phyloP scores from a whole-genome alignment of 30 jellyfish, hydroid and myxozoan genomes.

The Hydractinia symbiolongicarpus region DNA sequence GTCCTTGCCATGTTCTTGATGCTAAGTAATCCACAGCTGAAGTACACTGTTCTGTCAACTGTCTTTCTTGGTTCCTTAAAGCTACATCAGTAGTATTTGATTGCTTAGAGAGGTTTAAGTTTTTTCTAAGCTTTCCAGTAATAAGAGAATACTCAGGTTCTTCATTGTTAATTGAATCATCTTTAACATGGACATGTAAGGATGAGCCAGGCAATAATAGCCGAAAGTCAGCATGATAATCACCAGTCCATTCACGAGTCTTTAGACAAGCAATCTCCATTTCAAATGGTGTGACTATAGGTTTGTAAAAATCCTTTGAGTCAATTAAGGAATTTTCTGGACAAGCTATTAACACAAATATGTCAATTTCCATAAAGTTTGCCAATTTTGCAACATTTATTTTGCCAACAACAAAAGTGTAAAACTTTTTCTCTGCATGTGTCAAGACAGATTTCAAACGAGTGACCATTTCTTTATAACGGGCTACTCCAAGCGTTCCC shows the following conservation, averaged over 20 bases:
- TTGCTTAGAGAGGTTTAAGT: neutral
- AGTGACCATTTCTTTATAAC: slow-evolving; percentile 51
- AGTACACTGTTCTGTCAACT: neutral
- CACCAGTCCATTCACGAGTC: slow-evolving; percentile 96
- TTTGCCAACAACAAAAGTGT: slow-evolving; percentile 89
- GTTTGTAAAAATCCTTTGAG: slow-evolving; percentile 85
- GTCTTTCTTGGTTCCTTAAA: neutral
- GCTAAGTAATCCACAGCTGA: slow-evolving; percentile 40
- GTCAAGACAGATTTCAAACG: slow-evolving; percentile 54
- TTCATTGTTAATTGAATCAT: neutral
- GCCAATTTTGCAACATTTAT: slow-evolving; percentile 93
- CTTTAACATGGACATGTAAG: slow-evolving; percentile 37
- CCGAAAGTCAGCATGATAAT: slow-evolving; percentile 78
- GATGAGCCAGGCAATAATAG: slow-evolving; percentile 79
- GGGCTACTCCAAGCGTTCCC: slow-evolving; percentile 96
- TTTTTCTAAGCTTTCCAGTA: slow-evolving; percentile 63
- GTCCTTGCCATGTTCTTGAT: slow-evolving; percentile 89
- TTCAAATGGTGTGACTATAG: slow-evolving; percentile 96
- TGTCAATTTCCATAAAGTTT: slow-evolving; percentile 94
- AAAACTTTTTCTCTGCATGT: slow-evolving; percentile 72
- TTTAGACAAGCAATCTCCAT: slow-evolving; percentile 91
- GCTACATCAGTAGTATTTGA: slow-evolving; percentile 12
- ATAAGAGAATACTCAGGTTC: slow-evolving; percentile 91
- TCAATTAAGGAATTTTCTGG: slow-evolving; percentile 86
- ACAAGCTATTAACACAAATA: slow-evolving; percentile 94